Evolutionary conservation across 2,888 invertebrate species (phyloP).

Genomic region (Peribatodes rhomboidaria): DNA sequence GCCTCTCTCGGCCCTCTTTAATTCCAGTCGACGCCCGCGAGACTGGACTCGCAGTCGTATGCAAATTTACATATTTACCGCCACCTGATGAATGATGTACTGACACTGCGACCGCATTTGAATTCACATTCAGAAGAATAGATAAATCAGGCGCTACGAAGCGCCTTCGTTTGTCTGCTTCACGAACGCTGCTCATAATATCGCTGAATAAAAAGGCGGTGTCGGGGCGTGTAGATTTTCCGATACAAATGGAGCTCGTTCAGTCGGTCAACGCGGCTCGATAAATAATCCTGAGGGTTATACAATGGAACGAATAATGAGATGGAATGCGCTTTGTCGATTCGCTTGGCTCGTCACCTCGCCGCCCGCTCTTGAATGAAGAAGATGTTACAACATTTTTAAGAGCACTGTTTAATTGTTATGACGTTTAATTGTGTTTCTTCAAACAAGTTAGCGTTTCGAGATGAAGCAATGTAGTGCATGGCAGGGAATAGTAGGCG

Average conservation of each 20-base stretch:
- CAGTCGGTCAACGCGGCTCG: conserved; percentile 41
- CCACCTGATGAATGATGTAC: conserved; percentile 80
- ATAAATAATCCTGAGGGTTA: conserved; percentile 47
- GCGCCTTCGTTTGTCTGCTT: conserved; percentile 37
- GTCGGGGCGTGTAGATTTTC: conserved; percentile 51
- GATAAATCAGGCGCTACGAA: conserved; percentile 49
- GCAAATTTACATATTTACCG: conserved; percentile 75
- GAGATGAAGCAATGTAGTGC: conserved; percentile 70
- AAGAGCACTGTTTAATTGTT: conserved; percentile 48
- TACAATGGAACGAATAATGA: conserved; percentile 45
- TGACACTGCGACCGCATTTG: conserved; percentile 59
- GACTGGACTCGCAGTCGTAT: conserved; percentile 70
- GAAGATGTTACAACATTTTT: conserved; percentile 46
- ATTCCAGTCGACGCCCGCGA: conserved; percentile 74
- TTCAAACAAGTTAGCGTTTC: conserved; percentile 58
- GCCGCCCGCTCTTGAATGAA: conserved; percentile 48
- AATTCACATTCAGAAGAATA: conserved; percentile 41
- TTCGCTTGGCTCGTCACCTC: conserved; percentile 39
- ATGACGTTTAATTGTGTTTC: conserved; percentile 54
- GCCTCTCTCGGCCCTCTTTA: conserved; percentile 76
- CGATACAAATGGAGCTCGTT: conserved; percentile 51
- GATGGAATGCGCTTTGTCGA: conserved; percentile 37
- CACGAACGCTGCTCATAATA: conserved; percentile 42
- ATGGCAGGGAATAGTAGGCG: conserved; percentile 76
- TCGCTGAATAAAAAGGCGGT: conserved; percentile 50